phyloP scores from a whole-genome alignment of 2,113 vertebrate genomes.

The Gopherus flavomarginatus region DNA sequence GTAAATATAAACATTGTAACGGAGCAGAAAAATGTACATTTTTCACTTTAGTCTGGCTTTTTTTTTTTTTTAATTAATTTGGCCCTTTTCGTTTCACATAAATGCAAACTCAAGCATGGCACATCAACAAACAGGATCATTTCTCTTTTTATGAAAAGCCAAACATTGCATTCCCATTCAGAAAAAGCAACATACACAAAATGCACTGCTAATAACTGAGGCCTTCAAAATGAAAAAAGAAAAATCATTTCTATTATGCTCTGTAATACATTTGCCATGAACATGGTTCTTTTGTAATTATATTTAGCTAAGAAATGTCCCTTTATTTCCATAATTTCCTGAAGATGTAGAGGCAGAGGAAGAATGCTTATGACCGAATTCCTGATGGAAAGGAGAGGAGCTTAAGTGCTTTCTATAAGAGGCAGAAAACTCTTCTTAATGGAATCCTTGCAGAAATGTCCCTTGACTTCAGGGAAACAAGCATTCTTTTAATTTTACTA shows the following conservation, averaged over 20 bases:
- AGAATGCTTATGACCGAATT: slow-evolving; percentile 30
- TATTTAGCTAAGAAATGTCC: slow-evolving; percentile 66
- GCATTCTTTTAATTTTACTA: neutral
- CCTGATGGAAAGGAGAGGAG: neutral
- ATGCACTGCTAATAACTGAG: slow-evolving; percentile 74
- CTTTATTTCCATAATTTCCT: slow-evolving; percentile 72
- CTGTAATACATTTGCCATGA: slow-evolving; percentile 69
- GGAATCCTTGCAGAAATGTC: neutral
- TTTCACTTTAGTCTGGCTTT: slow-evolving; percentile 65
- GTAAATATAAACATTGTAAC: slow-evolving; percentile 71
- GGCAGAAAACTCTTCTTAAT: neutral
- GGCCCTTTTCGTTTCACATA: slow-evolving; percentile 78
- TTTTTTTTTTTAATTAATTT: slow-evolving; percentile 79
- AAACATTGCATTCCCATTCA: slow-evolving; percentile 75
- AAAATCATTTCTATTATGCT: slow-evolving; percentile 78
- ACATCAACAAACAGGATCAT: slow-evolving; percentile 80
- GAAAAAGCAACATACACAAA: slow-evolving; percentile 71
- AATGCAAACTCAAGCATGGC: slow-evolving; percentile 77
- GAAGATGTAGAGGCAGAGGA: slow-evolving; percentile 57
- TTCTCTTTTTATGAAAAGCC: slow-evolving; percentile 78
- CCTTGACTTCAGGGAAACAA: neutral
- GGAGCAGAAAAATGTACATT: slow-evolving; percentile 51
- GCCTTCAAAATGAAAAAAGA: slow-evolving; percentile 77
- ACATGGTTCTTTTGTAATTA: slow-evolving; percentile 73
- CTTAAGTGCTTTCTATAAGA: neutral